A percentile compares a stretch with the other conserved stretches of the same genome.
phyloP scores from a whole-genome alignment of 2,113 vertebrate genomes.

The Heteronetta atricapilla region DNA sequence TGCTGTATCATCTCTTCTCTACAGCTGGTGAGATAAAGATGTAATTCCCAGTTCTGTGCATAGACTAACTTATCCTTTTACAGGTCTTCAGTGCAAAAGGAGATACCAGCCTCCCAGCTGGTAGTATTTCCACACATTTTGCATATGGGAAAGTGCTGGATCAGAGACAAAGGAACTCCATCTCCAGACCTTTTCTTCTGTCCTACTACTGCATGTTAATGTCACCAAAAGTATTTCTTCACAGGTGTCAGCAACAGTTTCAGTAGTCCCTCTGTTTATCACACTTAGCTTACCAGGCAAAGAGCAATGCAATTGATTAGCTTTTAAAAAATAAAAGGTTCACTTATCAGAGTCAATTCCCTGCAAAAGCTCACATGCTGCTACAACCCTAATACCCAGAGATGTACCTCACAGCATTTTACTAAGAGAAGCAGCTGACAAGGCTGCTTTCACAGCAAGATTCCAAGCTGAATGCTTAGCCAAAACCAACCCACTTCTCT shows the following conservation, averaged over 20 bases:
- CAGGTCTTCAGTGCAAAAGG: neutral
- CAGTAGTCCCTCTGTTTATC: neutral
- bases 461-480: neutral
- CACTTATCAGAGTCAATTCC: neutral
- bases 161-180: neutral
- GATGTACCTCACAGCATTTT: neutral
- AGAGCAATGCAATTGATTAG: neutral
- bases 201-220: neutral
- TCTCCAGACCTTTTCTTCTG: neutral
- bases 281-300: neutral
- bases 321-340: neutral
- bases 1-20: neutral
- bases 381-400: neutral
- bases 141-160: neutral
- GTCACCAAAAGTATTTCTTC: neutral
- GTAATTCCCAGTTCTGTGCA: neutral
- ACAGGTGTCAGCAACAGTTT: neutral
- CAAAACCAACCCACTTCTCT: neutral
- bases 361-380: neutral
- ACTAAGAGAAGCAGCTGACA: neutral
- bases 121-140: neutral
- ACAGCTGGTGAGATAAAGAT: neutral
- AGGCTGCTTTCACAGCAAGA: neutral
- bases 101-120: neutral
- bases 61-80: neutral